These are phyloP conservation scores for Argynnis bischoffii DNA, from an alignment of 2,888 invertebrate genomes.

Conservation along the genomic window DNA sequence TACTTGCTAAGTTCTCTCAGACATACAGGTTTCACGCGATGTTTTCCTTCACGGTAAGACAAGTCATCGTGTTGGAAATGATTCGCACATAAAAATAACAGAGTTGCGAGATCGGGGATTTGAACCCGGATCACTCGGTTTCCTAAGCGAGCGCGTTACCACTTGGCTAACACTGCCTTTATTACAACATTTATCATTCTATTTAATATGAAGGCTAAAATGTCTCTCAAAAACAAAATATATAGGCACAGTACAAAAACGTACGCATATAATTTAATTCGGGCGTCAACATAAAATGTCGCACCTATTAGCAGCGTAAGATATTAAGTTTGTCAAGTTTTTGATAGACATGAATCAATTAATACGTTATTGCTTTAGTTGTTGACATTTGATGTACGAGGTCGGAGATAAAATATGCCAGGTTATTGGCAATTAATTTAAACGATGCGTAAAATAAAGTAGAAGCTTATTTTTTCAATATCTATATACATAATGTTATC, in stretches of 20 bases:
- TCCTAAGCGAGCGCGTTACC: too few species aligned
- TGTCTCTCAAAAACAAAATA: not conserved
- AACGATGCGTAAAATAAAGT: slow-evolving; percentile 11
- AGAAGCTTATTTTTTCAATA: not conserved
- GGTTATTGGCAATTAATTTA: slow-evolving; percentile 17
- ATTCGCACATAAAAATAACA: too few species aligned
- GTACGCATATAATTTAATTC: slow-evolving; percentile 34
- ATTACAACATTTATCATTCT: too few species aligned
- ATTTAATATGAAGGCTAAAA: not conserved
- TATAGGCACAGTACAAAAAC: slow-evolving; percentile 27
- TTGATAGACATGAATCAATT: slow-evolving; percentile 34
- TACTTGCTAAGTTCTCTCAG: too few species aligned
- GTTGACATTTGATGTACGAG: slow-evolving; percentile 25
- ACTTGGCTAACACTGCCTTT: too few species aligned
- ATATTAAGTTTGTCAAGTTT: slow-evolving; percentile 36
- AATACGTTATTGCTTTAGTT: slow-evolving; percentile 25
- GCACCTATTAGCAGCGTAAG: slow-evolving; percentile 31
- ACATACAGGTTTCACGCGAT: too few species aligned
- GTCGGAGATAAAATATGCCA: slow-evolving; percentile 14
- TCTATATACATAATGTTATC: not conserved
- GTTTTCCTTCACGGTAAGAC: too few species aligned
- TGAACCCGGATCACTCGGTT: too few species aligned
- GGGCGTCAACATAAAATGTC: slow-evolving; percentile 34
- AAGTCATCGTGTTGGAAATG: too few species aligned
- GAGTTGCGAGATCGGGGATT: too few species aligned